Conservation (phyloP, 1,140 invertebrate species). For the Cherax destructor region DNA sequence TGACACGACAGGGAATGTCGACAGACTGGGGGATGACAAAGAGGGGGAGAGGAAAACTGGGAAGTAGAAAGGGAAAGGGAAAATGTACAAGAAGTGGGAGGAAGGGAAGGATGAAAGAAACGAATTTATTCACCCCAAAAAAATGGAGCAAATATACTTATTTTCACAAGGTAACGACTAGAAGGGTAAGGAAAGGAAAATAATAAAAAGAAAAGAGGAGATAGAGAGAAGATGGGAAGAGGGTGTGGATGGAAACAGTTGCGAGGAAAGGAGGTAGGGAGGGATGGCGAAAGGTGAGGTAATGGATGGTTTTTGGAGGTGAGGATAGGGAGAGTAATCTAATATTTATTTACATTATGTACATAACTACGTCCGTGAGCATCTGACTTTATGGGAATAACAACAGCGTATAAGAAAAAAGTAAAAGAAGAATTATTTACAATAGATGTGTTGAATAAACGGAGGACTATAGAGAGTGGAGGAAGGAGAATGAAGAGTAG, state of each 20-base stretch:
- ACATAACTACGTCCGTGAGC: slow-evolving; percentile 33
- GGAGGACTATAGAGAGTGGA: neutral
- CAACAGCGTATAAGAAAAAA: neutral
- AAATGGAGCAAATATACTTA: neutral
- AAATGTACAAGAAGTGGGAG: no score
- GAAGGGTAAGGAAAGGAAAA: no score
- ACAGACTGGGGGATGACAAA: neutral
- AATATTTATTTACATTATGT: slow-evolving; percentile 32
- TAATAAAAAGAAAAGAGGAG: neutral
- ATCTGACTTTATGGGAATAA: neutral
- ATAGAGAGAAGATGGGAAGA: neutral
- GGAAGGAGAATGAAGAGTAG: neutral
- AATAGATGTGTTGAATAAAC: neutral
- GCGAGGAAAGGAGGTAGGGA: neutral
- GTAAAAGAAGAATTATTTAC: no score
- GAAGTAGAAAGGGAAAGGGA: no score
- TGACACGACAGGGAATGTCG: neutral
- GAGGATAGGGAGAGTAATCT: neutral
- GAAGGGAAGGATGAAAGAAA: no score
- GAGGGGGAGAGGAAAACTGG: neutral
- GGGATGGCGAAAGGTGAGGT: neutral
- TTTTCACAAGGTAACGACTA: neutral
- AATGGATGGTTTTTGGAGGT: neutral
- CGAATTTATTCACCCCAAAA: neutral
- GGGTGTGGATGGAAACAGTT: neutral